phyloP scores from a whole-genome alignment of 2,797 vertebrate species.

The Myiothlypis chrysogaster region DNA sequence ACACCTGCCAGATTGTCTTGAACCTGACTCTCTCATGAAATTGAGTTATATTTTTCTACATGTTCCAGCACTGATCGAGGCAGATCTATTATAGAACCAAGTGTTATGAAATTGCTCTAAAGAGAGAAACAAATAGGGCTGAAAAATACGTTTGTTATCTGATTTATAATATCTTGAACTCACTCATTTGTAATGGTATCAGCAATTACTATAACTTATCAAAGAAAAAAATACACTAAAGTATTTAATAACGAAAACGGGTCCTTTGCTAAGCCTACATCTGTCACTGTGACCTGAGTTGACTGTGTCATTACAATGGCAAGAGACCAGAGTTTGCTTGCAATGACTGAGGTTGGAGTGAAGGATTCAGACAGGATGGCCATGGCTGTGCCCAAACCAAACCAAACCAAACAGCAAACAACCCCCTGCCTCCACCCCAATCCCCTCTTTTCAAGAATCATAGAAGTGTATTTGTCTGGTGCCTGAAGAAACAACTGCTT shows the following conservation, averaged over 20 bases:
- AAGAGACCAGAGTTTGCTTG: background rate
- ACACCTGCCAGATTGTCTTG: background rate
- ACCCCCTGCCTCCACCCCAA: fast-evolving
- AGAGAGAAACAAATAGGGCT: background rate
- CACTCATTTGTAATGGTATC: background rate
- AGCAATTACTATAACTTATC: background rate
- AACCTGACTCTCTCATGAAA: background rate
- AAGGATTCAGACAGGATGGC: background rate
- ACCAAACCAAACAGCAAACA: fast-evolving
- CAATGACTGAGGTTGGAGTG: background rate
- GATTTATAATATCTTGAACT: background rate
- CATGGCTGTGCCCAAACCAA: background rate
- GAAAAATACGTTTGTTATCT: background rate
- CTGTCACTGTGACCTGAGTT: background rate
- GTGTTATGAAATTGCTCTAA: background rate
- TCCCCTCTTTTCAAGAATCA: background rate
- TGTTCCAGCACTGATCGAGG: fast-evolving
- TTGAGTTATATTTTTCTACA: background rate
- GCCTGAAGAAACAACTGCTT: background rate
- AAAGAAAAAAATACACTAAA: background rate
- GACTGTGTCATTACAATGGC: background rate
- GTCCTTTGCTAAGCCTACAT: background rate
- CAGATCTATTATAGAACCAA: background rate
- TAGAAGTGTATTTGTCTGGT: background rate
- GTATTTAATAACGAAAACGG: background rate